Evolutionary conservation across 1,140 invertebrate genomes (phyloP).

Genomic region (Nasonia longicornis): DNA sequence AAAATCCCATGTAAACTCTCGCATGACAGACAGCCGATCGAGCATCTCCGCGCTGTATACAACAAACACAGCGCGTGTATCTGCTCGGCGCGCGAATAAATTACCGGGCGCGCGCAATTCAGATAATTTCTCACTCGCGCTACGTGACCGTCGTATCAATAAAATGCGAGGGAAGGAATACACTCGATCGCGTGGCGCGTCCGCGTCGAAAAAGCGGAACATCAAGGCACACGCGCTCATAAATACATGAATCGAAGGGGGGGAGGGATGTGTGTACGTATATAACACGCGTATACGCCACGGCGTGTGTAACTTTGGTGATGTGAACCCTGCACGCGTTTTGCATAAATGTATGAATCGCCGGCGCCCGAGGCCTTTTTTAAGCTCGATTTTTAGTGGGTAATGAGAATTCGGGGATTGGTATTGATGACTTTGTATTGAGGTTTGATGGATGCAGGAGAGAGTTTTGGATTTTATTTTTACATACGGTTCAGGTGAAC

Average conservation of each 20-base stretch:
- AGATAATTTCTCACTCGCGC: slow-evolving; percentile 13
- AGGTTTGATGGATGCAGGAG: no score
- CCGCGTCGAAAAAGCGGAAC: slow-evolving; percentile 16
- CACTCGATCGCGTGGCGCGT: slow-evolving; percentile 3
- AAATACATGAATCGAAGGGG: slow-evolving; percentile 19
- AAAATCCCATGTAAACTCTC: not conserved
- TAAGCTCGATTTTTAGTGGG: not conserved
- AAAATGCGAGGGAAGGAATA: not conserved
- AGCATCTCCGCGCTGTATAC: not conserved
- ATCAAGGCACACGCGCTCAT: slow-evolving; percentile 38
- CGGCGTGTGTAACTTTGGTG: not conserved
- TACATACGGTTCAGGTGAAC: no score
- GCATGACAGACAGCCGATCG: not conserved
- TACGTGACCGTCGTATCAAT: not conserved
- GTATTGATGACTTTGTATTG: not conserved
- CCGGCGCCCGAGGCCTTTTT: slow-evolving; percentile 1
- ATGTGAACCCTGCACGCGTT: not conserved
- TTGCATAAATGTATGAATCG: slow-evolving; percentile 25
- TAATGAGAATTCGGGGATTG: not conserved
- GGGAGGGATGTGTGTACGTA: not conserved
- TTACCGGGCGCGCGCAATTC: slow-evolving; percentile 8
- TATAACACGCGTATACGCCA: not conserved
- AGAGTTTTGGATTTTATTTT: no score
- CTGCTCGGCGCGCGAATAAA: slow-evolving; percentile 20
- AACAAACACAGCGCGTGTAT: not conserved